phyloP scores from a whole-genome alignment of 2,113 vertebrate species.

The Amia ocellicauda region DNA sequence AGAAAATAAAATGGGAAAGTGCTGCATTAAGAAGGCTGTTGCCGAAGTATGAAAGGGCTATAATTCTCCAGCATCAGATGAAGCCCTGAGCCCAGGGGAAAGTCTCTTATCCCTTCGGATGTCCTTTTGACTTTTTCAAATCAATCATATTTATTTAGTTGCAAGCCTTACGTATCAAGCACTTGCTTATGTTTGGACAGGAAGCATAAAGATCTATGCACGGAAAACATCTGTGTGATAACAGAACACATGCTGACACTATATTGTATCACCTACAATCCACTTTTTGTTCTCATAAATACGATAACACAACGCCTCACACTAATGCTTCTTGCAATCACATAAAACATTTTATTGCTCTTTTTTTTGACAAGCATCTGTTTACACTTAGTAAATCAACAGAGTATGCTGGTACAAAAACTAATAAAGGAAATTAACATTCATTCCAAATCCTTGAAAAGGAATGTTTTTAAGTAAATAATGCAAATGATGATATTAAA shows the following conservation, averaged over 20 bases:
- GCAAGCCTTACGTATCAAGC: background rate
- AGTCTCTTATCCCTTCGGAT: background rate
- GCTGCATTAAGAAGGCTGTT: background rate
- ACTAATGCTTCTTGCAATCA: no score
- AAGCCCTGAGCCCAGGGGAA: background rate
- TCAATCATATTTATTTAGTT: conserved; percentile 1
- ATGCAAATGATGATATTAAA: no score
- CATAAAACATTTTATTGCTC: no score
- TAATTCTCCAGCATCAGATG: background rate
- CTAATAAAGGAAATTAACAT: no score
- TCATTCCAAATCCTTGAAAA: no score
- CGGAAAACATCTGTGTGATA: background rate
- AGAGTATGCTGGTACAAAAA: no score
- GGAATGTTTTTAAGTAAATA: no score
- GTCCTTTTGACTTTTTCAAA: background rate
- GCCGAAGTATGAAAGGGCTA: background rate
- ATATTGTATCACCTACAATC: no score
- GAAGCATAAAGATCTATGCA: background rate
- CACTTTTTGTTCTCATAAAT: no score
- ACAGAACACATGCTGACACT: background rate
- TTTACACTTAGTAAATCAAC: no score
- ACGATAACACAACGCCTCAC: no score
- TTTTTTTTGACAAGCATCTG: no score
- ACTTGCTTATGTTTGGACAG: background rate
- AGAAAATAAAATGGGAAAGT: background rate